Percentiles rank a stretch among this genome's conserved stretches.
Conservation (phyloP, 2,113 vertebrate species). For the Saguinus imperator region DNA sequence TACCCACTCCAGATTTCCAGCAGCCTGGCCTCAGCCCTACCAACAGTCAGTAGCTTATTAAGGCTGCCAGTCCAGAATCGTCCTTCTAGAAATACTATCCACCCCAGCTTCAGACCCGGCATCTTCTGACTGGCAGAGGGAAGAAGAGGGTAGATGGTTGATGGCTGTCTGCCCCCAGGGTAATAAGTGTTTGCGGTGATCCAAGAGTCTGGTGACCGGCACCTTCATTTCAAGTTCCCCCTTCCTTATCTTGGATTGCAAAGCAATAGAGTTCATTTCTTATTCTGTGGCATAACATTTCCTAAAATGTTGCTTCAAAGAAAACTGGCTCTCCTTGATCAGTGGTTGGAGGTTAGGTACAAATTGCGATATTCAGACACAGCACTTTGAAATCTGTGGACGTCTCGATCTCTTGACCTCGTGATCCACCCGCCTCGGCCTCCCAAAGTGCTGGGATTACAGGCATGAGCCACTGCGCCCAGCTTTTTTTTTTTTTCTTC, state of each 20-base stretch:
- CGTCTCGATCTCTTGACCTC: background rate
- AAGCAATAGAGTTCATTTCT: background rate
- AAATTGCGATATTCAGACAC: background rate
- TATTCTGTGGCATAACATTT: background rate
- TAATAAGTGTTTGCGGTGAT: background rate
- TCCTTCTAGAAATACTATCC: background rate
- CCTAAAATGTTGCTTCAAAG: background rate
- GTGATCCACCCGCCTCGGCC: too few species aligned
- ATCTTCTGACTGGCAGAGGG: background rate
- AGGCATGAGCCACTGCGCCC: too few species aligned
- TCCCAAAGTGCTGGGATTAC: too few species aligned
- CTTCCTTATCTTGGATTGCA: background rate
- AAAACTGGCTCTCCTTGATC: background rate
- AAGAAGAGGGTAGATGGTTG: background rate
- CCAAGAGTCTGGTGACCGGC: background rate
- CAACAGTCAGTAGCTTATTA: too few species aligned
- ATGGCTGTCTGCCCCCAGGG: background rate
- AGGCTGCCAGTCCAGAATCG: background rate
- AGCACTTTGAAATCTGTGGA: background rate
- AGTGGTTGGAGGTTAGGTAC: background rate
- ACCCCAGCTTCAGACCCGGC: background rate
- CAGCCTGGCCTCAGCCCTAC: too few species aligned
- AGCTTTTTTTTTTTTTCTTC: too few species aligned
- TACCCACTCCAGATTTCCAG: too few species aligned
- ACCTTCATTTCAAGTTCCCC: background rate